Evolutionary conservation across 2,888 invertebrate genomes (phyloP), one percentile per base, ranked within the genome.

Genomic region (Magallana nippona): DNA sequence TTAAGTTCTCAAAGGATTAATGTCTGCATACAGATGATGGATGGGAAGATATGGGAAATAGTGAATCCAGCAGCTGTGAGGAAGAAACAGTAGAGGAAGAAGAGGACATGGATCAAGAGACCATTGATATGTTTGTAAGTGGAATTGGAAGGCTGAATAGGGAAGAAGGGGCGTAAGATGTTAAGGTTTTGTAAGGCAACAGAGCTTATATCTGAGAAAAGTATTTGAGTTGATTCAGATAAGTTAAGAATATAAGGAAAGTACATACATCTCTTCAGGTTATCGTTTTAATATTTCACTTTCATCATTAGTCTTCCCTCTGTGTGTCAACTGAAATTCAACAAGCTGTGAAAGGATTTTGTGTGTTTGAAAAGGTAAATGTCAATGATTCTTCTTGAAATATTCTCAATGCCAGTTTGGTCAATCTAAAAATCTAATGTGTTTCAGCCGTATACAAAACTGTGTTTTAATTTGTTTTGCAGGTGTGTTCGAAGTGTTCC

Each of bases 291-390:
- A 82, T 82, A 63, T 71, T 22, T 71, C 15, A 27, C 27, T 63
- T 27, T 71, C 27, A 22, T 71, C 32, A 1, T 71, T 32, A 92
- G 91, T 79, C 85, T 15, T 83, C 89, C 11, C 78, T 90, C 13
- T 90, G 91, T 89, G 86, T 93, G 63, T 88, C 94, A 32, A 88
- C 95, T 57, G 95, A 96, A 91, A 93, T 96, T 2, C 93, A 96
- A 85, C 96, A 96, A 94, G 95, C 95, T 11, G 95, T 96, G 44
- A 94, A 95, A 82, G 95, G 32, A 17, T 71, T 32, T 71, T 27
- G 27, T 71, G 19, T 71, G 32, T 71, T 71, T 71, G 71, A 95
- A 22, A 96, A 96, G 91, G 93, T 92, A 88, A 88, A 84, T 56
- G 17, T 60, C 58, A 10, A 44, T 60, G n/a, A n/a, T 17, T 10